Evolutionary conservation across 2,113 vertebrate genomes (phyloP).

Genomic region (Hymenochirus boettgeri): DNA sequence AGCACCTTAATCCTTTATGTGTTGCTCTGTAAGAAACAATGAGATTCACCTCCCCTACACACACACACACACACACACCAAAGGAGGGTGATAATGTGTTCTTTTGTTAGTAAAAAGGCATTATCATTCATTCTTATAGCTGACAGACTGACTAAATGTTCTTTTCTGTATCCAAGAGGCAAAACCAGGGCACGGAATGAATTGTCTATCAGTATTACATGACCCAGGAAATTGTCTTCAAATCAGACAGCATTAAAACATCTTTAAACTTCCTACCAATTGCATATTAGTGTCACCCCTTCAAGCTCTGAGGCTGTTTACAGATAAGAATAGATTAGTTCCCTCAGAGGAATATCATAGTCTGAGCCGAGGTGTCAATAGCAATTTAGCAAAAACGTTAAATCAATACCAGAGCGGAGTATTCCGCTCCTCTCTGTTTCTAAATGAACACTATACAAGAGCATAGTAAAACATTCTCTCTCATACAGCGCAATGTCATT

Average conservation of each 20-base stretch:
- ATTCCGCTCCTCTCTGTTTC: constrained; percentile 4
- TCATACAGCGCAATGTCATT: background rate
- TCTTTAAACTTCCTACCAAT: constrained; percentile 45
- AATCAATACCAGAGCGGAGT: constrained; percentile 23
- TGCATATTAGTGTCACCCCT: constrained; percentile 15
- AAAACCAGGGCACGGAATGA: constrained; percentile 36
- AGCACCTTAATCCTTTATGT: too few relatives aligned
- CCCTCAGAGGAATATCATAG: constrained; percentile 36
- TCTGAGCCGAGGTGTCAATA: constrained; percentile 43
- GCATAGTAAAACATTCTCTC: background rate
- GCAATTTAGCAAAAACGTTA: constrained; percentile 8
- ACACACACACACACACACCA: too few relatives aligned
- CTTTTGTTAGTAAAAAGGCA: constrained; percentile 1
- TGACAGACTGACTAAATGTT: constrained; percentile 5
- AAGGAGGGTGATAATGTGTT: background rate
- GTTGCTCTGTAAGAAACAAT: too few relatives aligned
- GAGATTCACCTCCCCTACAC: too few relatives aligned
- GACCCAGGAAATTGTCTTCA: constrained; percentile 49
- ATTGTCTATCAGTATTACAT: constrained; percentile 46
- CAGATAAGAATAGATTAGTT: constrained; percentile 49
- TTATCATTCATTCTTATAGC: background rate
- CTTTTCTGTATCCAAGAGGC: constrained; percentile 22
- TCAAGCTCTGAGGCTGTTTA: constrained; percentile 33
- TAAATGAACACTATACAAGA: background rate
- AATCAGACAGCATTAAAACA: constrained; percentile 42